Base-by-base conservation (phyloP, 2,113 vertebrate genomes). In the Galeopterus variegatus region DNA sequence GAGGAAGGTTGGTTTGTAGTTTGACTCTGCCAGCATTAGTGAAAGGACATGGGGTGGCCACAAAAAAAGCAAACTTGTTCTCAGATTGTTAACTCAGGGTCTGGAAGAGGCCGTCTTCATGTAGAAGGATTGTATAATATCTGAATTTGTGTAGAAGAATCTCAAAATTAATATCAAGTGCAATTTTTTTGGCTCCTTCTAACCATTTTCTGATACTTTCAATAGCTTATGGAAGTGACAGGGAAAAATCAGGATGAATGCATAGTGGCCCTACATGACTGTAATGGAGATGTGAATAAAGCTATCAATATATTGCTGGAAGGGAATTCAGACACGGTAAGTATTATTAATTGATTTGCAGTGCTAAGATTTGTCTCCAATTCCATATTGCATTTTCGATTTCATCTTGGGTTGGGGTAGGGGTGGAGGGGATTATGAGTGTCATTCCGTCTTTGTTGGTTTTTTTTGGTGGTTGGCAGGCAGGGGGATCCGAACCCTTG, bases 291-390 rank as follows among this genome's bases (percentile, higher is more conserved):
- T 82, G 98, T 99, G 97, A 99, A 99, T 99, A 99, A 99, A 99
- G 99, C 99, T 97, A 99, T 99, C 98, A 99, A 99, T 97, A 98
- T 99, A 96, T 98, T 99, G 90, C 98, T 99, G 97, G 99, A 99
- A 98, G 99, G 99, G 97, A 99, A 98, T 96, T 99, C 99, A 88
- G 99, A 99, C 97, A 99, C 99, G 86, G 99, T 99, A 98, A 97
- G 95, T 73, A 70, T 96, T 94, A 33, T 60, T 80, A 54, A 62
- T 83, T 92, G 69, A 26, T 89, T 93, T 90, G 18, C 6, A 28
- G 12, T 93, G 33, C 75, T 84, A 73, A 79, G 64, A 87, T 92
- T 90, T 72, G 24, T 94, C 69, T 92, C 19, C 8, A 60, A 15
- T 83, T 94, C 54, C 23, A 11, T 94, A 67, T 58, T 75, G 31